phyloP scores from a whole-genome alignment of 1,140 invertebrate species.

The Diachasma alloeum region DNA sequence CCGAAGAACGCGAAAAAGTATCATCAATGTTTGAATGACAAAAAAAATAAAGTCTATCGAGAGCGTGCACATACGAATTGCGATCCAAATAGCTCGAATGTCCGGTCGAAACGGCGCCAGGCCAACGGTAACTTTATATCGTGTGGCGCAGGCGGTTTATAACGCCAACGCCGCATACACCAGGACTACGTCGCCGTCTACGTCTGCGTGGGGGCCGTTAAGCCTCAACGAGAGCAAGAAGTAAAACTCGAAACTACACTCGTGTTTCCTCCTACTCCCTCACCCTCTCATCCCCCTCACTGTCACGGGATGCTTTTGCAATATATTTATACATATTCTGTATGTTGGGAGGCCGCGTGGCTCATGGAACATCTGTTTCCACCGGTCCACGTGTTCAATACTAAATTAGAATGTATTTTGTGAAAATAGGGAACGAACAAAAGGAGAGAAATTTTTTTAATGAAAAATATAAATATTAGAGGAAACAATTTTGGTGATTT shows the following conservation, averaged over 20 bases:
- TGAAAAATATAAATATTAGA: too few species aligned
- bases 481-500: too few species aligned
- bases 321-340: constrained; percentile 40
- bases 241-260: not conserved
- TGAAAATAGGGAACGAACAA: not conserved
- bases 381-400: constrained; percentile 47
- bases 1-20: not conserved
- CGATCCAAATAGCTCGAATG: constrained; percentile 41
- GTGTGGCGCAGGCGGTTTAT: constrained; percentile 19
- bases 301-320: not conserved
- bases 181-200: not conserved
- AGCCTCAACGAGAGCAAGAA: constrained; percentile 3
- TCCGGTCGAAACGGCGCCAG: constrained; percentile 36
- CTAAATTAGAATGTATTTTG: constrained; percentile 43
- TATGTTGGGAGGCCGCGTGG: not conserved
- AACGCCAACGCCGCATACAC: constrained; percentile 5
- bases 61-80: constrained; percentile 14
- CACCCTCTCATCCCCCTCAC: not conserved
- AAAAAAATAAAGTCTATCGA: not conserved
- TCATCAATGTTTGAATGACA: constrained; percentile 4
- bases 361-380: constrained; percentile 44
- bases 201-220: constrained; percentile 9
- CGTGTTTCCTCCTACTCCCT: not conserved
- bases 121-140: constrained; percentile 40
- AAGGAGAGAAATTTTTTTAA: too few species aligned